Conservation (phyloP, 1,140 invertebrate genomes). For the Littorina saxatilis region DNA sequence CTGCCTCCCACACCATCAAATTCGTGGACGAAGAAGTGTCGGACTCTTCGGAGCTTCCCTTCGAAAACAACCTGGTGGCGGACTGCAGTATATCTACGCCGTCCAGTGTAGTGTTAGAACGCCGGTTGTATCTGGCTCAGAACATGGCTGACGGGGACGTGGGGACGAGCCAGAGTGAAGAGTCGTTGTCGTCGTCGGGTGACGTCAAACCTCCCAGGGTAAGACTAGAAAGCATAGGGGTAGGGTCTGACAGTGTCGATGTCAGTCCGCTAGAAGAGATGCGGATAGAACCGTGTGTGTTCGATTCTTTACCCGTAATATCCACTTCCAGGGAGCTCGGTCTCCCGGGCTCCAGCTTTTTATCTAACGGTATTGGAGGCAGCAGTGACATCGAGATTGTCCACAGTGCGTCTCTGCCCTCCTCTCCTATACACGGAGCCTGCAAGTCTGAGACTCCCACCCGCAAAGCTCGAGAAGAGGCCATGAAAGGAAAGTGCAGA, state of each 20-base stretch:
- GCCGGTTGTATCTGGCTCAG: slow-evolving; percentile 65
- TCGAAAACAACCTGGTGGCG: slow-evolving; percentile 64
- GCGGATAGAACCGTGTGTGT: not conserved
- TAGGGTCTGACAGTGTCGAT: not conserved
- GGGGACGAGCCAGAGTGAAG: not conserved
- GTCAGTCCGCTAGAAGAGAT: not conserved
- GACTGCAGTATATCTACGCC: slow-evolving; percentile 65
- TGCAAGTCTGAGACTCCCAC: slow-evolving; percentile 59
- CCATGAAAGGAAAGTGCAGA: slow-evolving; percentile 60
- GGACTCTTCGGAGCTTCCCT: slow-evolving; percentile 52
- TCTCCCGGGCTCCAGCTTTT: not conserved
- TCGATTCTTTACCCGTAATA: not conserved
- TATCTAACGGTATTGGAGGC: not conserved
- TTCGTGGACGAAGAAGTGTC: slow-evolving; percentile 75
- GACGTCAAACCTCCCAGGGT: not conserved
- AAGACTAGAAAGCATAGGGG: not conserved
- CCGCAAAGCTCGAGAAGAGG: slow-evolving; percentile 59
- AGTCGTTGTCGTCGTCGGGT: not conserved
- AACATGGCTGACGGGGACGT: slow-evolving; percentile 9
- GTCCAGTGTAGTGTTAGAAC: slow-evolving; percentile 39
- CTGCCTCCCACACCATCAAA: slow-evolving; percentile 70
- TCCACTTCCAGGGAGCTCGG: not conserved
- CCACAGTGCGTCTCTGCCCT: slow-evolving; percentile 68
- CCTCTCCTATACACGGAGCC: slow-evolving; percentile 62
- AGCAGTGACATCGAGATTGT: slow-evolving; percentile 55